Conservation (phyloP, 2,888 invertebrate genomes). For the Dendrolimus pini region DNA sequence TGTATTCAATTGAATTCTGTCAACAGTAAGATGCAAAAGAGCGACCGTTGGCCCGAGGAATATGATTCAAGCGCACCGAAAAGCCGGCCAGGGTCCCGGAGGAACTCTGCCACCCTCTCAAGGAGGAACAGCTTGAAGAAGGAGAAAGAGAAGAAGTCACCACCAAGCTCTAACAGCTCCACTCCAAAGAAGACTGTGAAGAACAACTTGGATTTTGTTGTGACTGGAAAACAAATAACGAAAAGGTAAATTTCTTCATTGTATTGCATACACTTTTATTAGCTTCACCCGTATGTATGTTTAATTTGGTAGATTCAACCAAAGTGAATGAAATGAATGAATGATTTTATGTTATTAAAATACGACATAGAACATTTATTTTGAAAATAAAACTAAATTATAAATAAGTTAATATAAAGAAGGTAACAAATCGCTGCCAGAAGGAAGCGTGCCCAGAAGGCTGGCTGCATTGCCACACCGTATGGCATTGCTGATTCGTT, state of each 20-base stretch:
- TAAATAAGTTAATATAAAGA: too few relatives aligned
- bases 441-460: too few relatives aligned
- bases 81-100: slow-evolving; percentile 40
- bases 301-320: too few relatives aligned
- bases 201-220: slow-evolving; percentile 48
- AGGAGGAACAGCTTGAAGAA: slow-evolving; percentile 48
- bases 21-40: slow-evolving; percentile 19
- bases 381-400: too few relatives aligned
- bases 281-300: too few relatives aligned
- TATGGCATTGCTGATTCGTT: too few relatives aligned
- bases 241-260: slow-evolving; percentile 35
- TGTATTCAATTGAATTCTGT: not conserved
- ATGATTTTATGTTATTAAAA: too few relatives aligned
- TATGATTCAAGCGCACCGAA: slow-evolving; percentile 29
- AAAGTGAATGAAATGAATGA: too few relatives aligned
- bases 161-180: slow-evolving; percentile 26
- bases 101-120: slow-evolving; percentile 45
- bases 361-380: too few relatives aligned
- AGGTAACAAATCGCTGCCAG: too few relatives aligned
- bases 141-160: slow-evolving; percentile 24
- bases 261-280: not conserved
- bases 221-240: slow-evolving; percentile 55
- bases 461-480: too few relatives aligned
- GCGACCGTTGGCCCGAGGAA: slow-evolving; percentile 27
- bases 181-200: slow-evolving; percentile 46